Base-by-base conservation (phyloP, 2,113 vertebrate species). In the Zosterops hypoxanthus region DNA sequence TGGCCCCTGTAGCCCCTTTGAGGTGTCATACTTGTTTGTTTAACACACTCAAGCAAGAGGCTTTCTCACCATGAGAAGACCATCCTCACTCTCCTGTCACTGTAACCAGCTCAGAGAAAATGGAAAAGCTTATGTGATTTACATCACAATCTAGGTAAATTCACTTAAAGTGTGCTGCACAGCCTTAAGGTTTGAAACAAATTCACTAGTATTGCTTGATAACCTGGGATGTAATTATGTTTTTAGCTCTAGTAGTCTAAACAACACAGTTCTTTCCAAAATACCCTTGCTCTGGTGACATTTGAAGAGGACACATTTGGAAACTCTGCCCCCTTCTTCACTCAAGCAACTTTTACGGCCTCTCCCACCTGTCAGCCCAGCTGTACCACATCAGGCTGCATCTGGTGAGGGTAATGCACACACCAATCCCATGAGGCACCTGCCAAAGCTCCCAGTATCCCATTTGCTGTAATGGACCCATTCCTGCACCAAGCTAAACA, bases 341-440 rank as follows among this genome's bases (percentile, higher is more conserved):
- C 14, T 78, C 21, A 31, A 52, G 7, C 21, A 34, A 25, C 24
- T 3, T 63, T 61, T 47, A 13, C n/a, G 57, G 8, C 8, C 39
- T 66, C 46, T 55, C 11, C 25, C 21, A 34, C 19, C 18, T 29
- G 1, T 13, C 26, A 88, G 50, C 9, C 55, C 71, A 75, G 20
- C 52, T 86, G 16, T 36, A 24, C 10, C 34, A 31, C 53, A 36
- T 8, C 12, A 50, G 46, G 44, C 29, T 59, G 41, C 34, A n/a
- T 25, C 21, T 65, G 33, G 16, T 0, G 4, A 76, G 70, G 4
- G 12, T 3, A 50, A 34, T 1, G 10, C 59, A n/a, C 57, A 57
- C 47, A 57, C 5, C 44, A 31, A 36, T 60, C 41, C 34, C 63
- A 42, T 1, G 0, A 6, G 4, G 20, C 12, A 47, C 2, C 1